phyloP scores from a whole-genome alignment of 2,888 invertebrate genomes.

The Drosophila melanosoma region DNA sequence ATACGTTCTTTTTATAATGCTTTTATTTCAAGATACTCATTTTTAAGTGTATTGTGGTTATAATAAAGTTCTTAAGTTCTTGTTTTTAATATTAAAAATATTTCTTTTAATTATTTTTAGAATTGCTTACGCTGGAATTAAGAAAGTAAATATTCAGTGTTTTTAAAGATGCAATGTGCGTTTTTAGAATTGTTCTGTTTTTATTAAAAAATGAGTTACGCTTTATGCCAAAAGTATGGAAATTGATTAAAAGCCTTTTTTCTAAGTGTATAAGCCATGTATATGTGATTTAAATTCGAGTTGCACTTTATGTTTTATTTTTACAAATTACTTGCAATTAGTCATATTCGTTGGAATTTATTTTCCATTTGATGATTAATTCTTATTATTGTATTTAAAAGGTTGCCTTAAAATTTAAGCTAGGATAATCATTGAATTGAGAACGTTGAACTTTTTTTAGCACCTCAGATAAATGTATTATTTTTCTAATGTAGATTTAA shows the following conservation, averaged over 20 bases:
- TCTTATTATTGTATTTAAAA: background rate
- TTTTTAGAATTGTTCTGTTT: no score
- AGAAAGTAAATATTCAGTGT: no score
- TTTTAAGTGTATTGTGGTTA: no score
- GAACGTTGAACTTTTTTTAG: background rate
- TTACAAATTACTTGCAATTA: background rate
- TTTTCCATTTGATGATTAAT: constrained; percentile 22
- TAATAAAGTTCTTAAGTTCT: no score
- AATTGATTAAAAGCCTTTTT: background rate
- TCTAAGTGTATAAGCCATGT: constrained; percentile 3
- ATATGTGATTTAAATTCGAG: background rate
- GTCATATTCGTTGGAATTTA: background rate
- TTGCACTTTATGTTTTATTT: background rate
- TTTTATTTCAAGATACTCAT: no score
- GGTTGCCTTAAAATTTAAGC: background rate
- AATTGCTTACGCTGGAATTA: no score
- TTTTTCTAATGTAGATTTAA: background rate
- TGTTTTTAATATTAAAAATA: no score
- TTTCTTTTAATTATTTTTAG: no score
- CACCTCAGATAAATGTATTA: background rate
- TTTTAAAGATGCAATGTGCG: no score
- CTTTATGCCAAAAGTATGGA: background rate
- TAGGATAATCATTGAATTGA: background rate
- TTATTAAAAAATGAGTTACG: background rate
- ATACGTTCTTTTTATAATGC: no score